Evolutionary conservation across 2,113 vertebrate genomes (phyloP).

Genomic region (Ariopsis seemanni): DNA sequence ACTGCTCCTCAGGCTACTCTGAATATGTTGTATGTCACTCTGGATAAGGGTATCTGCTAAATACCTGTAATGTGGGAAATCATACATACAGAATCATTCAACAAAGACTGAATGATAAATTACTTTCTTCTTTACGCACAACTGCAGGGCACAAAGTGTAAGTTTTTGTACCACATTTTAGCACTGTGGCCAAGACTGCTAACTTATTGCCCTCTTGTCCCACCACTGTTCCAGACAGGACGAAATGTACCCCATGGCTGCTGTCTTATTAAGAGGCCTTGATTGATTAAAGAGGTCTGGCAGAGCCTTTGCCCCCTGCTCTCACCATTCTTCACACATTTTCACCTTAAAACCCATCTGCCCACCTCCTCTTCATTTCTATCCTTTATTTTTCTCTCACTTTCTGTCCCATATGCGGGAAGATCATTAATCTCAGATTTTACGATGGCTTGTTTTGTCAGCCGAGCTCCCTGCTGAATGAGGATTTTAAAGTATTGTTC

Average conservation of each 20-base stretch:
- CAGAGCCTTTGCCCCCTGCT: conserved; percentile 25
- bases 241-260: conserved; percentile 31
- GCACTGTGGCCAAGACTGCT: not conserved
- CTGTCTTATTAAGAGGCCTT: conserved; percentile 45
- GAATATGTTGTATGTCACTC: too few species aligned
- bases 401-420: conserved; percentile 3
- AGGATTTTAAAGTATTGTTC: conserved; percentile 11
- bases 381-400: conserved; percentile 17
- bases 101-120: not conserved
- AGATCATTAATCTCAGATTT: conserved; percentile 31
- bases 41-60: too few species aligned
- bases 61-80: too few species aligned
- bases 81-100: too few species aligned
- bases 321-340: conserved; percentile 43
- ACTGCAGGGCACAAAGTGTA: not conserved
- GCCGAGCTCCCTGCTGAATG: not conserved
- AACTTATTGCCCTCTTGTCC: not conserved
- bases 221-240: conserved; percentile 37
- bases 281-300: conserved; percentile 49
- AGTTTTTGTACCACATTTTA: not conserved
- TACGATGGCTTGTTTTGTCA: conserved; percentile 34
- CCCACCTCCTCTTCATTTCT: conserved; percentile 11
- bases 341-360: conserved; percentile 42
- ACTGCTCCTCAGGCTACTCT: too few species aligned
- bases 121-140: not conserved